phyloP scores from a whole-genome alignment of 2,797 vertebrate species.

The Capromys pilorides region DNA sequence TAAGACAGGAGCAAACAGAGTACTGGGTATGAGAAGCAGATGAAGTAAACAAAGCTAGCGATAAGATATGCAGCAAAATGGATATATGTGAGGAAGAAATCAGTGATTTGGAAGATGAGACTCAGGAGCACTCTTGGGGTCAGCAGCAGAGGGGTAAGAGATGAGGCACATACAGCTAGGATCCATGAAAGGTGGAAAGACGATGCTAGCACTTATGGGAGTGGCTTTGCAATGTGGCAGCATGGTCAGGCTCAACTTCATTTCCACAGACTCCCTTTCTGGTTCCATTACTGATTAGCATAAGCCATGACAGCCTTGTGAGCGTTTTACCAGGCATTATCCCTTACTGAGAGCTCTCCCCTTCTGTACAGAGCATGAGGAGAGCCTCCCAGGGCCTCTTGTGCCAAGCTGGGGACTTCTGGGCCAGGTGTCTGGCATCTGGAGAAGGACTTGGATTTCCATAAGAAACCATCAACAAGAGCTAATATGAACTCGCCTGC shows the following conservation, averaged over 20 bases:
- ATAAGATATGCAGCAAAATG: neutral
- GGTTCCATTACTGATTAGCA: neutral
- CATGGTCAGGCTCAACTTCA: neutral
- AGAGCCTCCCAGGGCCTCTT: neutral
- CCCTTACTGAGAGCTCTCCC: neutral
- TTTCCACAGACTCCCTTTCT: neutral
- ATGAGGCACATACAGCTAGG: neutral
- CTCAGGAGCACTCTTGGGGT: neutral
- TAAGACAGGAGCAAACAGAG: neutral
- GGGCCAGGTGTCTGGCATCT: neutral
- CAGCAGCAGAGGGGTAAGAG: neutral
- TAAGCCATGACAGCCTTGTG: neutral
- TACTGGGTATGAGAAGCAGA: neutral
- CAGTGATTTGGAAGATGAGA: neutral
- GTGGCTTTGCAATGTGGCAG: neutral
- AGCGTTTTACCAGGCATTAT: neutral
- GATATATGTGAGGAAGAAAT: neutral
- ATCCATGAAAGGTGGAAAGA: neutral
- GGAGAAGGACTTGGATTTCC: neutral
- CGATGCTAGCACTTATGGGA: neutral
- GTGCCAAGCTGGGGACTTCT: neutral
- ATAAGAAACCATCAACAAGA: constrained; percentile 23
- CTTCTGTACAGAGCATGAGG: neutral
- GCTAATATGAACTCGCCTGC: neutral
- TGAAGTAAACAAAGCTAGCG: constrained; percentile 16